A percentile compares a stretch with the other conserved stretches of the same genome.
Evolutionary conservation across 2,888 invertebrate species (phyloP).

Genomic region (Lypha dubia): DNA sequence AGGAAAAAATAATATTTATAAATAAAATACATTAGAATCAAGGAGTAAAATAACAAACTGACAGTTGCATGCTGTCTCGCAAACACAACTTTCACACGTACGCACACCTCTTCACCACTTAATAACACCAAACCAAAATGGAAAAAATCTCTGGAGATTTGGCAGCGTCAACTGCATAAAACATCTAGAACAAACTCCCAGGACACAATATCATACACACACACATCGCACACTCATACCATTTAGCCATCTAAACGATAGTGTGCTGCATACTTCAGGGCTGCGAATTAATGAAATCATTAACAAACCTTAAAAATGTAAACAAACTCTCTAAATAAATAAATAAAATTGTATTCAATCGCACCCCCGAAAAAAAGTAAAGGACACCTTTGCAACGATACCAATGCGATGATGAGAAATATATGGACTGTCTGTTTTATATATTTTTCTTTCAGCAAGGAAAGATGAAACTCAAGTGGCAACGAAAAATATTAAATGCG

Average conservation of each 20-base stretch:
- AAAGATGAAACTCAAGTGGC: slow-evolving; percentile 62
- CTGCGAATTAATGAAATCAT: slow-evolving; percentile 75
- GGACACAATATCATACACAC: slow-evolving; percentile 6
- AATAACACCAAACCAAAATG: slow-evolving; percentile 62
- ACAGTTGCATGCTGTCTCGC: slow-evolving; percentile 41
- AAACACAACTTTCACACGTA: slow-evolving; percentile 34
- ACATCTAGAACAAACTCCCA: slow-evolving; percentile 48
- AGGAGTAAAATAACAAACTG: slow-evolving; percentile 51
- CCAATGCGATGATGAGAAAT: slow-evolving; percentile 36
- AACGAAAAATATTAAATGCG: slow-evolving; percentile 48
- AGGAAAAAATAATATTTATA: slow-evolving; percentile 66
- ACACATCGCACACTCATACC: neutral
- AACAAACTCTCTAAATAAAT: slow-evolving; percentile 74
- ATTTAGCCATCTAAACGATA: neutral
- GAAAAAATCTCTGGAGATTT: slow-evolving; percentile 66
- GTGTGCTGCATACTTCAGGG: slow-evolving; percentile 36
- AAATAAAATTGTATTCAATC: slow-evolving; percentile 24
- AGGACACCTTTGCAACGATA: slow-evolving; percentile 62
- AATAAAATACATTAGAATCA: slow-evolving; percentile 65
- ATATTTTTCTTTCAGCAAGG: slow-evolving; percentile 16
- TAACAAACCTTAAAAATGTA: slow-evolving; percentile 75
- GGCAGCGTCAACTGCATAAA: slow-evolving; percentile 48
- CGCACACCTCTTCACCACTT: slow-evolving; percentile 57
- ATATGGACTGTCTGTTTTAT: slow-evolving; percentile 33
- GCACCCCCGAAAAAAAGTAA: slow-evolving; percentile 50